A percentile compares a stretch with the other conserved stretches of the same genome.
Conservation (phyloP, 2,113 vertebrate species). For the Oncorhynchus nerka region DNA sequence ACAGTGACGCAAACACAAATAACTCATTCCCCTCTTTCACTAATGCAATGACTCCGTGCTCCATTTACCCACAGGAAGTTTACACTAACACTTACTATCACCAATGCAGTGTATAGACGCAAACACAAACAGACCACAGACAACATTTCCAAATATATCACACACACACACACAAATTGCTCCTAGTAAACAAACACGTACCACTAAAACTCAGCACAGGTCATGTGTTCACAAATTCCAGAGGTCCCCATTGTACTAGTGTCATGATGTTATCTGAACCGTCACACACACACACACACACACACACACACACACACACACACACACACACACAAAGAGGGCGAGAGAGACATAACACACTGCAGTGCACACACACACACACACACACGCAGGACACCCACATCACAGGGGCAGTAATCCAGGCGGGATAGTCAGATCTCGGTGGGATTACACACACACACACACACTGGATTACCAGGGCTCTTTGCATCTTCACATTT, state of each 20-base stretch:
- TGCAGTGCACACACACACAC: slow-evolving; percentile 8
- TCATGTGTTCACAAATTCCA: background rate
- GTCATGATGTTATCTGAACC: background rate
- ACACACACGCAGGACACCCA: slow-evolving; percentile 10
- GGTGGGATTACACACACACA: slow-evolving; percentile 45
- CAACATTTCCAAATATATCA: background rate
- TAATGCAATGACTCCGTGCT: slow-evolving; percentile 21
- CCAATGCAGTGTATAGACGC: slow-evolving; percentile 24
- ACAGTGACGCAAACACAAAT: background rate
- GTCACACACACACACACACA: slow-evolving; percentile 11
- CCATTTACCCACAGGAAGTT: slow-evolving; percentile 44
- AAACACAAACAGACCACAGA: slow-evolving; percentile 9
- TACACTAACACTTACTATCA: slow-evolving; percentile 31
- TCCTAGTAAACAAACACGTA: background rate
- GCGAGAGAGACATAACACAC: background rate
- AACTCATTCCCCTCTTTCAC: slow-evolving; percentile 26
- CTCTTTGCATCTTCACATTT: slow-evolving; percentile 48
- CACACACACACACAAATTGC: background rate
- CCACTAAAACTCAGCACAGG: background rate
- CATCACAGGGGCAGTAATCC: slow-evolving; percentile 12
- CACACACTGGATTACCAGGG: slow-evolving; percentile 54
- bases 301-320: background rate
- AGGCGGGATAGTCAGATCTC: slow-evolving; percentile 32
- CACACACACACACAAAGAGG: slow-evolving; percentile 2
- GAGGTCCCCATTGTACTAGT: background rate